Evolutionary conservation across 2,797 vertebrate species (phyloP), one percentile per base, ranked within the genome.

Genomic region (Pterois miles): DNA sequence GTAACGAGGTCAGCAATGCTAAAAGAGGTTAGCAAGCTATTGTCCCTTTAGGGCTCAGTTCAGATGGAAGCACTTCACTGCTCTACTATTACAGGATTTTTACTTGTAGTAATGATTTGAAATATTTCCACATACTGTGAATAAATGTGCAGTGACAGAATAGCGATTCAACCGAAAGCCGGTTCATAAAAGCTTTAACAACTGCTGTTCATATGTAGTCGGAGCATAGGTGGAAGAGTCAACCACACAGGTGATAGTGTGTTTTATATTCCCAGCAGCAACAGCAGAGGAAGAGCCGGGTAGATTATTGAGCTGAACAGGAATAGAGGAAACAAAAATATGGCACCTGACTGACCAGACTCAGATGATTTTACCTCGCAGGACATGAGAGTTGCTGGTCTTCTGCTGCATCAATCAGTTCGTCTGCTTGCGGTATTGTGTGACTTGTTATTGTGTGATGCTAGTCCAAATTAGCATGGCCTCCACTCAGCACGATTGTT

Each of bases 1-100:
- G 50, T 62, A 27, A 71, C 46, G 14, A 72, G 22, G 68, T 72
- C 72, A 68, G 31, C 57, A 23, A 71, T 38, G 34, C 22, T 69
- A 22, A 27, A 36, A 57, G 31, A 62, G 18, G 18, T 57, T 27
- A 34, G 22, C 3, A 20, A 56, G 38, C 57, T 64, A 40, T 46
- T 65, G 27, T 53, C 63, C 33, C 25, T 46, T 40, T 9, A 12
- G 40, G 53, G 59, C 23, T 74, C 36, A 22, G 36, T 57, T 71
- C 46, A 78, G 38, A 75, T 52, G 12, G 36, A 34, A 70, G 31
- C 25, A 54, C 22, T 71, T 74, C 27, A 54, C 52, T 56, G 31
- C 33, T 38, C 40, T 0, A 31, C 18, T 27, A 5, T 4, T 11
- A 54, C 16, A 67, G 25, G 40, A 76, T 16, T 38, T 36, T 34